A percentile compares a stretch with the other conserved stretches of the same genome.
Evolutionary conservation across 1,140 invertebrate species (phyloP).

Genomic region (Brachionus asplanchnoidis): DNA sequence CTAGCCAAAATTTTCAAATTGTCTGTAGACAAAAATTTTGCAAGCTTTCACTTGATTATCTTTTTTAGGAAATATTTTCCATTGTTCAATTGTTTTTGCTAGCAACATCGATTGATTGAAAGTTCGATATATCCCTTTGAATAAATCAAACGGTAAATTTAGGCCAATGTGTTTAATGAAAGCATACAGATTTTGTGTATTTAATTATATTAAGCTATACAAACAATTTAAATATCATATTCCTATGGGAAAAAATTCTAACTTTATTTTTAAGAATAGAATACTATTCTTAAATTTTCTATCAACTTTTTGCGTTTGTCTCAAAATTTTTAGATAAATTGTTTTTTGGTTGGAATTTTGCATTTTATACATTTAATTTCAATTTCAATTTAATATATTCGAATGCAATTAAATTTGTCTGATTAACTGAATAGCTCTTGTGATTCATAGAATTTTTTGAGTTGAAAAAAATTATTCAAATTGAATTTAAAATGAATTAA

Average conservation of each 20-base stretch:
- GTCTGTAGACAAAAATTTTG: neutral
- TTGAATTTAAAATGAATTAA: neutral
- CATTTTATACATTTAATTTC: neutral
- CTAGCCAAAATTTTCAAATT: neutral
- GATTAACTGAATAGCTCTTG: neutral
- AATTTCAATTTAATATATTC: neutral
- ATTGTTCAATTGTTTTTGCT: neutral
- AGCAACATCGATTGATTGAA: slow-evolving; percentile 12
- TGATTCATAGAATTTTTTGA: neutral
- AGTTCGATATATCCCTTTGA: slow-evolving; percentile 17
- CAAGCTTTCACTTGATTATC: neutral
- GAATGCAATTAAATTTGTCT: neutral
- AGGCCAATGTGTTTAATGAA: slow-evolving; percentile 1
- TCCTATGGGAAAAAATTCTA: slow-evolving; percentile 1
- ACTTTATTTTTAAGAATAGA: neutral
- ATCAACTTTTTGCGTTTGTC: neutral
- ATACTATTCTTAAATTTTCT: neutral
- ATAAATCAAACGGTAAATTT: slow-evolving; percentile 35
- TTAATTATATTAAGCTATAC: slow-evolving; percentile 17
- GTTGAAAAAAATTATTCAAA: neutral
- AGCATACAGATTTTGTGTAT: neutral
- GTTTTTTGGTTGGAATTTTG: neutral
- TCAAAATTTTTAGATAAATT: neutral
- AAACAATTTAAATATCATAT: slow-evolving; percentile 32
- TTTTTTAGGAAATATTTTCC: neutral